These are phyloP conservation scores for Clinocottus analis DNA, from an alignment of 2,113 vertebrate genomes.

Conservation along the genomic window DNA sequence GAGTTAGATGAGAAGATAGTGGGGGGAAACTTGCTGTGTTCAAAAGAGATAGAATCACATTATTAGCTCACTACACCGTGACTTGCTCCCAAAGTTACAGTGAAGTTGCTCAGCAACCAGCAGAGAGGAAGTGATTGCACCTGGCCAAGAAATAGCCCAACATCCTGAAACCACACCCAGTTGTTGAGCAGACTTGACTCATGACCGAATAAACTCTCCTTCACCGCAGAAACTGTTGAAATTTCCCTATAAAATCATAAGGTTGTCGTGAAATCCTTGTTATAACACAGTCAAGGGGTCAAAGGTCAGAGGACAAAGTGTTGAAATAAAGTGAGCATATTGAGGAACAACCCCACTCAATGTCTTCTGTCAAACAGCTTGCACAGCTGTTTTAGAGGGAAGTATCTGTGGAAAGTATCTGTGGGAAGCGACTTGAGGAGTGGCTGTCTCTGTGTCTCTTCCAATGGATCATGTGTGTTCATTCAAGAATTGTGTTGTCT, in stretches of 20 bases:
- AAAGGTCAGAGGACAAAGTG: slow-evolving; percentile 33
- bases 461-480: slow-evolving; percentile 10
- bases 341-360: background rate
- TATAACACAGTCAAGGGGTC: background rate
- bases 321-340: slow-evolving; percentile 14
- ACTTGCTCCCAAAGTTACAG: background rate
- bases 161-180: background rate
- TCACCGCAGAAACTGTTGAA: background rate
- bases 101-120: background rate
- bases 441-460: slow-evolving; percentile 10
- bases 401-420: too few relatives aligned
- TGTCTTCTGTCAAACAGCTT: slow-evolving; percentile 3
- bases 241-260: background rate
- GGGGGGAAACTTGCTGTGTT: too few relatives aligned
- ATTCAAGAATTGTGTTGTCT: slow-evolving; percentile 6
- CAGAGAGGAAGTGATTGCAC: background rate
- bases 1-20: too few relatives aligned
- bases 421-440: too few relatives aligned
- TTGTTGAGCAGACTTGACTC: background rate
- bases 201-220: background rate
- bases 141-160: background rate
- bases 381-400: slow-evolving; percentile 44
- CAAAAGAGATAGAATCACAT: too few relatives aligned
- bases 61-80: background rate
- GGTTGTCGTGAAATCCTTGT: background rate